Percentiles rank a stretch among this genome's conserved stretches.
These are phyloP conservation scores for Oryctes rhinoceros DNA, from an alignment of 1,140 invertebrate genomes.

Conservation along the genomic window DNA sequence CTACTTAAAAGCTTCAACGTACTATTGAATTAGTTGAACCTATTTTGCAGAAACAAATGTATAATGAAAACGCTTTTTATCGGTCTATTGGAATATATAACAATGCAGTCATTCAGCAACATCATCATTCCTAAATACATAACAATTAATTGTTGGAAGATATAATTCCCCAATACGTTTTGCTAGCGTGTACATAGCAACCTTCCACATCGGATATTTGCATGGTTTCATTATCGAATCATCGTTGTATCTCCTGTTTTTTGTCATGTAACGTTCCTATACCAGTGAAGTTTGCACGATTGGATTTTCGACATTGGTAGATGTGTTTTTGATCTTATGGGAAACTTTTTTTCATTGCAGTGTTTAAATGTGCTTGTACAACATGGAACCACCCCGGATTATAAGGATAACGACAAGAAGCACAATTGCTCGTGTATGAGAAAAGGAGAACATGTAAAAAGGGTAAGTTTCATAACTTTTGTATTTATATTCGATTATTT, in stretches of 20 bases:
- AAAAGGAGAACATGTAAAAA: slow-evolving; percentile 53
- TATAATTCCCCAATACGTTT: no score
- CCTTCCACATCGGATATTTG: not conserved
- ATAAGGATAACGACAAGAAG: slow-evolving; percentile 57
- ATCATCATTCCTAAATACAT: no score
- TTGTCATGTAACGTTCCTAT: not conserved
- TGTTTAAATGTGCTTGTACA: slow-evolving; percentile 80
- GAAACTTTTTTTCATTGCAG: slow-evolving; percentile 62
- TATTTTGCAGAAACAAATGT: no score
- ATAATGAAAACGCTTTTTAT: no score
- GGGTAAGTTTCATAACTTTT: slow-evolving; percentile 38
- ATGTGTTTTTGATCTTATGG: not conserved
- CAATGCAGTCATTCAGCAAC: no score
- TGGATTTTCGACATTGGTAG: not conserved
- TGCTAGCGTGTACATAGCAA: not conserved
- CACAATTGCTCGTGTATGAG: slow-evolving; percentile 54
- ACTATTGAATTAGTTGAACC: no score
- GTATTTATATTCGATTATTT: not conserved
- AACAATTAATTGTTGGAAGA: no score
- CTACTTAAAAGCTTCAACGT: no score
- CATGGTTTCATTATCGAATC: slow-evolving; percentile 19
- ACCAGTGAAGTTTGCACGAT: not conserved
- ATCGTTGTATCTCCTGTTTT: slow-evolving; percentile 31
- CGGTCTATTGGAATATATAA: no score
- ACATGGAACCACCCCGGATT: slow-evolving; percentile 73